Evolutionary conservation across 2,113 vertebrate genomes (phyloP).

Genomic region (Gymnorhina tibicen): DNA sequence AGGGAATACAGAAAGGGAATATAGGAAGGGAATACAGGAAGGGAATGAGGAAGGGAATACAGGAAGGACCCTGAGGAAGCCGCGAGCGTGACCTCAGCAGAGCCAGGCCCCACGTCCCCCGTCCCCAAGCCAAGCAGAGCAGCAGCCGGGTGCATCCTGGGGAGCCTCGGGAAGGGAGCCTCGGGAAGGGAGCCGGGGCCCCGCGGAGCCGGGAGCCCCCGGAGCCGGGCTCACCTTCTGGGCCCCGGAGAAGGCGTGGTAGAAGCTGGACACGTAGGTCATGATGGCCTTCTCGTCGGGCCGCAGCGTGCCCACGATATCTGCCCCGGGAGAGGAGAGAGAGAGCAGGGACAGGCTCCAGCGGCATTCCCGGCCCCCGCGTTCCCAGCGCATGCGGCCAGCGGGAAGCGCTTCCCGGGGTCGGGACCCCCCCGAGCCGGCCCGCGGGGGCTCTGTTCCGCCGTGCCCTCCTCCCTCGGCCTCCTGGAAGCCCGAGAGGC

Average conservation of each 20-base stretch:
- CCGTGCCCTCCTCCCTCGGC: rapidly evolving
- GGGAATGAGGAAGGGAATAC: not conserved
- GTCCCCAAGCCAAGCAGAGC: not conserved
- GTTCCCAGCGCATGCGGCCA: not conserved
- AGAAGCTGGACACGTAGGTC: conserved; percentile 99
- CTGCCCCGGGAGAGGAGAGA: conserved; percentile 66
- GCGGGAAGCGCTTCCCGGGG: not conserved
- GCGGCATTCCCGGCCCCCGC: not conserved
- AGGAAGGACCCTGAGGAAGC: not conserved
- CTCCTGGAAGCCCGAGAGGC: not conserved
- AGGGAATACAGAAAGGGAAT: too few species aligned
- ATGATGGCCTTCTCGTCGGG: conserved; percentile 99
- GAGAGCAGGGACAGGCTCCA: not conserved
- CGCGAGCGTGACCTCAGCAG: rapidly evolving
- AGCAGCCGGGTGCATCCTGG: not conserved
- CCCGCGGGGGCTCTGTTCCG: rapidly evolving
- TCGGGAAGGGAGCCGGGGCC: not conserved
- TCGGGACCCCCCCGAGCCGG: not conserved
- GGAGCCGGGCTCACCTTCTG: conserved; percentile 85
- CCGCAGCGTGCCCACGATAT: conserved; percentile 95
- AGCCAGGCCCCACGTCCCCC: not conserved
- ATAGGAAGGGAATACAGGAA: too few species aligned
- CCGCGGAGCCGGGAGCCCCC: not conserved
- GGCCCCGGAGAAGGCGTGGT: conserved; percentile 97
- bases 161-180: not conserved